A percentile compares a stretch with the other conserved stretches of the same genome.
These are phyloP conservation scores for Melanotaenia trifasciata DNA, from an alignment of 2,797 vertebrate genomes.

Conservation along the genomic window DNA sequence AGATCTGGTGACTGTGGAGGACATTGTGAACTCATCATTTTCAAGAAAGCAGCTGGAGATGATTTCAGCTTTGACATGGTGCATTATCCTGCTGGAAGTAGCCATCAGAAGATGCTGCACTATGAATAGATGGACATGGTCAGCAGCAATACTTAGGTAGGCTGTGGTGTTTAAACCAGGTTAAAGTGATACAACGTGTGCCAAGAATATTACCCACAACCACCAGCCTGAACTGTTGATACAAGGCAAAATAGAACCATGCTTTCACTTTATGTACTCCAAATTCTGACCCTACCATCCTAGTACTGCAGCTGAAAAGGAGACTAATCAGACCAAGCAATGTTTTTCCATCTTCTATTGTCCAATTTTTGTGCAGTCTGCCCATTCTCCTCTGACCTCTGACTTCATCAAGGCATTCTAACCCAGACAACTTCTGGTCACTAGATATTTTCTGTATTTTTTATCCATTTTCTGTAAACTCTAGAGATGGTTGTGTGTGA, in stretches of 20 bases:
- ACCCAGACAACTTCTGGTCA: background rate
- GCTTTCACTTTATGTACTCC: background rate
- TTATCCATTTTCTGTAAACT: background rate
- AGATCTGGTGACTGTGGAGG: too few species aligned
- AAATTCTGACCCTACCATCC: background rate
- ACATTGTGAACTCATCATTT: background rate
- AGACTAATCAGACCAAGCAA: background rate
- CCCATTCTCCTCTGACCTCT: background rate
- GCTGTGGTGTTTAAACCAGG: background rate
- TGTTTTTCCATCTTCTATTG: background rate
- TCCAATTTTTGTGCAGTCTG: background rate
- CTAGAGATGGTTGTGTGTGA: background rate
- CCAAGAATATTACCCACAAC: background rate
- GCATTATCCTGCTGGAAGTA: slow-evolving; percentile 36
- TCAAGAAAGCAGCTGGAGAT: background rate
- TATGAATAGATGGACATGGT: background rate
- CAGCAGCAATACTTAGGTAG: too few species aligned
- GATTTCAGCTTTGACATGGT: background rate
- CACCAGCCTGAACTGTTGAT: too few species aligned
- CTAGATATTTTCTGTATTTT: background rate
- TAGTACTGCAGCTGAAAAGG: background rate
- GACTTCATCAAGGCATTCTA: background rate
- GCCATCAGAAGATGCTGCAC: slow-evolving; percentile 39
- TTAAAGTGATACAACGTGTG: background rate
- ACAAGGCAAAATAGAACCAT: background rate